Percentiles rank a stretch among this genome's conserved stretches.
phyloP scores from a whole-genome alignment of 2,888 invertebrate species.

The Xestoiulus laeticollis region DNA sequence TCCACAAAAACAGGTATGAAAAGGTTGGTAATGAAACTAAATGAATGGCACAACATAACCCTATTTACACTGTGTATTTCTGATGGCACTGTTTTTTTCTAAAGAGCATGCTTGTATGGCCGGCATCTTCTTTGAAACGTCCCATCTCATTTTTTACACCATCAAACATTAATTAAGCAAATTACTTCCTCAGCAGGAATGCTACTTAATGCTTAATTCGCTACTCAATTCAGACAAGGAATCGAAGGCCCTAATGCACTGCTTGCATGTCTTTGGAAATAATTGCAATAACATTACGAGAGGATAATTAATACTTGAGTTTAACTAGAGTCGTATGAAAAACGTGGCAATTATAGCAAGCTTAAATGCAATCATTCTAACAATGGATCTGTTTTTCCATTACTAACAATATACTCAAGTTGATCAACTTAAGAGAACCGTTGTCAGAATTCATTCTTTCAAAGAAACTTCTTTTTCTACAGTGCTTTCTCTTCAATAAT shows the following conservation, averaged over 20 bases:
- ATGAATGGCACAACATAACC: neutral
- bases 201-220: slow-evolving; percentile 34
- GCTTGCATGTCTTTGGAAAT: neutral
- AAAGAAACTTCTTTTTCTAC: neutral
- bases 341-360: neutral
- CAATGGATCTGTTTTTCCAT: neutral
- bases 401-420: neutral
- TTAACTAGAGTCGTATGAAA: neutral
- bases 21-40: neutral
- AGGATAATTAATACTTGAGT: neutral
- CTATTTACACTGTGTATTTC: neutral
- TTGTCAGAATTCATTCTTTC: neutral
- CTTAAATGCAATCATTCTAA: neutral
- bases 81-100: neutral
- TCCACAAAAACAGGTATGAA: slow-evolving; percentile 27
- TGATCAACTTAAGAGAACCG: neutral
- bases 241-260: slow-evolving; percentile 5
- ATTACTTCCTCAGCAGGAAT: slow-evolving; percentile 41
- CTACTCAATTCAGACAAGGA: slow-evolving; percentile 16
- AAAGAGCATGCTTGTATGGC: neutral
- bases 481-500: neutral
- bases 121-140: slow-evolving; percentile 10
- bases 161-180: slow-evolving; percentile 39
- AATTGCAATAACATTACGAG: neutral
- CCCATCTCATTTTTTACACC: neutral